A percentile compares a stretch with the other conserved stretches of the same genome.
These are phyloP conservation scores for Ceraclea dissimilis DNA, from an alignment of 2,888 invertebrate genomes.

Conservation along the genomic window DNA sequence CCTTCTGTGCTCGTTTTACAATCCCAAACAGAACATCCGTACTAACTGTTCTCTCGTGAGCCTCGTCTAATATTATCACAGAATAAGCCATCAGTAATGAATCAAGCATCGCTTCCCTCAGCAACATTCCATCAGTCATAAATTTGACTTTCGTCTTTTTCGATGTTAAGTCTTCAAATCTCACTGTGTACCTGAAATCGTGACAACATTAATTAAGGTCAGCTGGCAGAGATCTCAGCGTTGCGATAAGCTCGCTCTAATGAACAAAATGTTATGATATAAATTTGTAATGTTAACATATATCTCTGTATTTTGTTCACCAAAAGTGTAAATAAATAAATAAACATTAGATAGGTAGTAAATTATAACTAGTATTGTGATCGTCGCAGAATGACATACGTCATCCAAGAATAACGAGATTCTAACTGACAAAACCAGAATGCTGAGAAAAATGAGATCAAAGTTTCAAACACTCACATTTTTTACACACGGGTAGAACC, in stretches of 20 bases:
- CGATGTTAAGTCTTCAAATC: slow-evolving; percentile 86
- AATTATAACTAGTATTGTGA: neutral
- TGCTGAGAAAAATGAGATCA: too few relatives aligned
- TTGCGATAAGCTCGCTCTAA: neutral
- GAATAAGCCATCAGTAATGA: slow-evolving; percentile 69
- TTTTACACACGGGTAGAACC: too few relatives aligned
- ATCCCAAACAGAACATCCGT: slow-evolving; percentile 93
- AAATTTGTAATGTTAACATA: too few relatives aligned
- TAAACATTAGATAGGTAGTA: neutral
- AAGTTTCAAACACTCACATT: too few relatives aligned
- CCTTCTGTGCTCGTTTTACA: slow-evolving; percentile 77
- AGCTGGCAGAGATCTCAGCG: too few relatives aligned
- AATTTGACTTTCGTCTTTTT: slow-evolving; percentile 79
- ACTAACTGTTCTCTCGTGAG: slow-evolving; percentile 90
- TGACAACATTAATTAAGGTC: too few relatives aligned
- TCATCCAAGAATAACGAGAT: too few relatives aligned
- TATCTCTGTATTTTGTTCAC: too few relatives aligned
- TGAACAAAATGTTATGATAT: too few relatives aligned
- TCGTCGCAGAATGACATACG: too few relatives aligned
- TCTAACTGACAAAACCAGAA: too few relatives aligned
- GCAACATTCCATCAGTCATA: slow-evolving; percentile 89
- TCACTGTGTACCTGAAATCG: slow-evolving; percentile 61
- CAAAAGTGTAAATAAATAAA: too few relatives aligned
- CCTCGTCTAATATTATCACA: slow-evolving; percentile 85
- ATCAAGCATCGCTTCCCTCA: slow-evolving; percentile 82